Evolutionary conservation across 2,888 invertebrate species (phyloP), one percentile per base, ranked within the genome.

Genomic region (Cordilura impudica): DNA sequence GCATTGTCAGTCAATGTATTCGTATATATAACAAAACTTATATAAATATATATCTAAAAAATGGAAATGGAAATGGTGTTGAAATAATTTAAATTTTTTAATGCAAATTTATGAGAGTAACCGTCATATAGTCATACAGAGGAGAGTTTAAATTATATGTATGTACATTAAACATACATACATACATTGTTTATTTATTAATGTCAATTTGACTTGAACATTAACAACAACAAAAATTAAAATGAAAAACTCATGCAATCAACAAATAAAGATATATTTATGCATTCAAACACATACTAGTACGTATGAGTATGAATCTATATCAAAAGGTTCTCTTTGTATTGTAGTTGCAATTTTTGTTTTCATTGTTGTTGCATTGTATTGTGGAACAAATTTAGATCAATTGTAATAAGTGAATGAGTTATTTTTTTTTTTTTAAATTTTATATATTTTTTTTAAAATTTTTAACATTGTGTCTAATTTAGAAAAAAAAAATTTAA

Each of bases 151-250:
- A 58, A 66, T 29, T 61, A n/a, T n/a, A 66, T 58, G 65, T 19
- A 69, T 26, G 23, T 63, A 51, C 14, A 51, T 21, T 58, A 29
- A 39, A 39, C 26, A 16, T 51, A 70, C 49, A 61, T 43, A 75
- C 26, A 31, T 58, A 47, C 70, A 76, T 76, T 76, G 70, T 71
- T 76, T 76, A 76, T 70, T 76, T 71, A 76, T 76, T 76, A 76
- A 76, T 76, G 76, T 70, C 70, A 76, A 76, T 76, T 76, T 76
- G 70, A 65, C 53, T 61, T 71, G 29, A 61, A 45, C 43, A 71
- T 71, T 61, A 53, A 53, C n/a, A 67, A 31, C 21, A 63, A 31
- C n/a, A 54, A 45, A 26, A 70, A 58, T 31, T n/a, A 49, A 35
- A 51, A 49, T 51, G 60, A 51, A 60, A 60, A 60, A 70, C 35